Evolutionary conservation across 1,140 invertebrate genomes (phyloP).

Genomic region (Danaus melanippus): DNA sequence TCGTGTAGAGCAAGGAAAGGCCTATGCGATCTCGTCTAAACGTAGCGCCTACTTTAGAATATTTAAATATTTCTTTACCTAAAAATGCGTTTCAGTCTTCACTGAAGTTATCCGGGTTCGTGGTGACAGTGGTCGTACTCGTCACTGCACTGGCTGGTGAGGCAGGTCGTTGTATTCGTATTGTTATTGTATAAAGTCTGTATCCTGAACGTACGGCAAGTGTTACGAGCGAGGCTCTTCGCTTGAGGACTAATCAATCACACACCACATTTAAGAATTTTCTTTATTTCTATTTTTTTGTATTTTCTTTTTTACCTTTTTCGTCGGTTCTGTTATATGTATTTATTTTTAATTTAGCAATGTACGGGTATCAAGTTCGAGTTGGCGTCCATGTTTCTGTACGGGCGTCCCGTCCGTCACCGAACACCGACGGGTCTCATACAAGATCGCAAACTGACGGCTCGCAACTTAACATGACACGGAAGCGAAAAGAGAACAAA

Average conservation of each 20-base stretch:
- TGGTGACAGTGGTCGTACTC: slow-evolving; percentile 20
- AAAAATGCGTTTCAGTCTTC: slow-evolving; percentile 32
- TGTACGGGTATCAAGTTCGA: slow-evolving; percentile 55
- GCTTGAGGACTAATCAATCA: slow-evolving; percentile 58
- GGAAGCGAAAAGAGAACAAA: slow-evolving; percentile 66
- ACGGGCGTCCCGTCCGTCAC: slow-evolving; percentile 20
- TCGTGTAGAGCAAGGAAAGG: slow-evolving; percentile 43
- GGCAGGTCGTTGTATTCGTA: background rate
- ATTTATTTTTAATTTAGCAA: slow-evolving; percentile 60
- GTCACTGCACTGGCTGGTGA: slow-evolving; percentile 20
- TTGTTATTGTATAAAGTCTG: no score
- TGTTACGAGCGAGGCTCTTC: slow-evolving; percentile 45
- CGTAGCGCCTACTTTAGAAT: slow-evolving; percentile 20
- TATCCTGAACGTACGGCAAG: slow-evolving; percentile 59
- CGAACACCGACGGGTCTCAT: slow-evolving; percentile 35
- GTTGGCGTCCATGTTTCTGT: slow-evolving; percentile 56
- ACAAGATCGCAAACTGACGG: slow-evolving; percentile 11
- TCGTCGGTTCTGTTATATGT: slow-evolving; percentile 49
- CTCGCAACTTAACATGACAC: slow-evolving; percentile 42
- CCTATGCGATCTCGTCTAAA: slow-evolving; percentile 9
- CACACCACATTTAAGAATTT: slow-evolving; percentile 67
- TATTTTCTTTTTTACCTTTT: slow-evolving; percentile 33
- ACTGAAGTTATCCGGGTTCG: slow-evolving; percentile 22
- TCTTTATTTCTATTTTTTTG: slow-evolving; percentile 67
- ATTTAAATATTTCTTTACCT: slow-evolving; percentile 34